phyloP scores from a whole-genome alignment of 2,797 vertebrate genomes.

The Buphagus erythrorhynchus region DNA sequence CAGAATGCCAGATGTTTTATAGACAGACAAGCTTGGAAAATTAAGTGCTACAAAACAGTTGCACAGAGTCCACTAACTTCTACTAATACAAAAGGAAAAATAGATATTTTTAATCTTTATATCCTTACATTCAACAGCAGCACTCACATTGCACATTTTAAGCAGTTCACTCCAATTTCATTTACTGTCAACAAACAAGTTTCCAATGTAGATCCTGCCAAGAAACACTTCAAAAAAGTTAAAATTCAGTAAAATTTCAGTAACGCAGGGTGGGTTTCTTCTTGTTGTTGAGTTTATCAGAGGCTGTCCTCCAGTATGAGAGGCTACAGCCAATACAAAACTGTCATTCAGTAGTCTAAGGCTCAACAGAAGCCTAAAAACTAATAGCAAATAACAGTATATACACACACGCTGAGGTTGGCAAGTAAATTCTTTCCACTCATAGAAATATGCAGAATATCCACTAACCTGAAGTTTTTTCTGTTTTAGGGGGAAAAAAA shows the following conservation, averaged over 20 bases:
- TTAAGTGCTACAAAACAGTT: background rate
- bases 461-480: background rate
- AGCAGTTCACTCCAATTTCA: background rate
- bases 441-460: background rate
- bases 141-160: background rate
- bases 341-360: background rate
- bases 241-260: background rate
- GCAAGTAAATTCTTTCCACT: background rate
- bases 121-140: background rate
- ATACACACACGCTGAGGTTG: background rate
- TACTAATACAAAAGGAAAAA: background rate
- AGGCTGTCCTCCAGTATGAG: background rate
- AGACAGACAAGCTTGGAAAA: background rate
- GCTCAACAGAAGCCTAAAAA: background rate
- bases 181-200: background rate
- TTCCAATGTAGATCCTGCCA: background rate
- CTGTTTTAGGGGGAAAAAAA: background rate
- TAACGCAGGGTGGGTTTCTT: background rate
- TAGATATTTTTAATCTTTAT: background rate
- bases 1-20: background rate
- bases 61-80: background rate
- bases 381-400: background rate
- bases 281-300: background rate
- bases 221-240: background rate
- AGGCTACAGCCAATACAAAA: background rate